phyloP scores from a whole-genome alignment of 2,888 invertebrate species.

The Hydroisotoma schaefferi region DNA sequence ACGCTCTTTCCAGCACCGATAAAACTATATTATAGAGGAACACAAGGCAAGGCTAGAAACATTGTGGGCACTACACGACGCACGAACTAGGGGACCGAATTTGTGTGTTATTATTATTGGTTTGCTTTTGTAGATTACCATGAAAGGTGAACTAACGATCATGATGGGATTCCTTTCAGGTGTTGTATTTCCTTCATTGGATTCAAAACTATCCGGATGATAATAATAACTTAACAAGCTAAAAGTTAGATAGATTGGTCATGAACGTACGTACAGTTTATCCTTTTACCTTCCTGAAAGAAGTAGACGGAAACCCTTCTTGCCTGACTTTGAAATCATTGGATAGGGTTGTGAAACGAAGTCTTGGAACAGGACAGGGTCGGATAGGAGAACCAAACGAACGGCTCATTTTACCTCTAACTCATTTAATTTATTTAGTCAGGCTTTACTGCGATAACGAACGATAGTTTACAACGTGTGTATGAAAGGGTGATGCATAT shows the following conservation, averaged over 20 bases:
- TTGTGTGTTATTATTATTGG: conserved; percentile 4
- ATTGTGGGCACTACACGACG: no score
- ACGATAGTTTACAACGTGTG: no score
- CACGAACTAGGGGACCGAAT: no score
- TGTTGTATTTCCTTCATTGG: conserved; percentile 24
- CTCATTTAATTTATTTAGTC: conserved; percentile 19
- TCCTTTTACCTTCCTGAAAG: no score
- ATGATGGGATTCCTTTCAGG: conserved; percentile 32
- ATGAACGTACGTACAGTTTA: no score
- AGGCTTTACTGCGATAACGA: no score
- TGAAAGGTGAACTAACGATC: conserved; percentile 6
- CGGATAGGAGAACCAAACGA: neutral
- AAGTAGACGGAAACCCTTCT: neutral
- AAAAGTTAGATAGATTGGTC: neutral
- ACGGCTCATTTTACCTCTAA: conserved; percentile 7
- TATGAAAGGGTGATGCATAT: no score
- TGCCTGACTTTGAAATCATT: neutral
- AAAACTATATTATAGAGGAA: no score
- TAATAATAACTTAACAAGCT: neutral
- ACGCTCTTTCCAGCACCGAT: no score
- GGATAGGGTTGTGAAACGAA: neutral
- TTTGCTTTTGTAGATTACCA: conserved; percentile 1
- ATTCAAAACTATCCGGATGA: neutral
- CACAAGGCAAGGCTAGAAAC: no score
- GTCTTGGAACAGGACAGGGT: no score